Base-by-base conservation (phyloP, 2,797 vertebrate genomes). In the Nannoperca australis region DNA sequence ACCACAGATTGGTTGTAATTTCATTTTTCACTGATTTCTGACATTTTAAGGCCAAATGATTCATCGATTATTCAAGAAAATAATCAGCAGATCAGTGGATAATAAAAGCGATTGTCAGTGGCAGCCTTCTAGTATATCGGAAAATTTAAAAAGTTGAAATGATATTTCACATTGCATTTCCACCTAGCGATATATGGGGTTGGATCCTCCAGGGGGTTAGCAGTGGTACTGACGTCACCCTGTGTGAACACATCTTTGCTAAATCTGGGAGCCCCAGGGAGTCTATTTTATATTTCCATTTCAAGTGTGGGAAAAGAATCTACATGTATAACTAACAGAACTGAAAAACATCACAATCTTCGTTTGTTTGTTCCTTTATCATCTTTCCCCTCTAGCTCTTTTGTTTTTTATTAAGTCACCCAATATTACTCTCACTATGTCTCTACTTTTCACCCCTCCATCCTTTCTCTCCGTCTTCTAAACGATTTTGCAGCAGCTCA, bases 251-350 rank as follows among this genome's bases (percentile, higher is more conserved):
- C 59, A 85, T 84, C 68, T 84, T 73, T 79, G 76, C 85, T 90
- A 90, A 92, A 92, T 90, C 49, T 51, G 79, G 85, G 54, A 8
- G 45, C 80, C 89, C 88, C 22, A 32, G 81, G 76, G 91, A 90
- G 24, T 75, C 54, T 11, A 88, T 85, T 78, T 90, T 81, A 78
- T 73, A 83, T 82, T 92, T 90, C 81, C 85, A 88, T 78, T 86
- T 88, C 47, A 73, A 81, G 85, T 89, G 87, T 94, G 92, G 91
- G 90, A 94, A 94, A 91, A 82, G 34, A 24, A 58, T 83, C 62
- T 64, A 76, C 79, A 81, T 87, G 61, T 79, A 47, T 70, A 65
- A 32, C 62, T 69, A 67, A 83, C 55, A 45, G n/a, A 70, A 42
- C 22, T 36, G 54, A 42, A 70, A 74, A 56, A 73, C 32, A 65